Evolutionary conservation across 1,140 invertebrate genomes (phyloP).

Genomic region (Cydia fagiglandana): DNA sequence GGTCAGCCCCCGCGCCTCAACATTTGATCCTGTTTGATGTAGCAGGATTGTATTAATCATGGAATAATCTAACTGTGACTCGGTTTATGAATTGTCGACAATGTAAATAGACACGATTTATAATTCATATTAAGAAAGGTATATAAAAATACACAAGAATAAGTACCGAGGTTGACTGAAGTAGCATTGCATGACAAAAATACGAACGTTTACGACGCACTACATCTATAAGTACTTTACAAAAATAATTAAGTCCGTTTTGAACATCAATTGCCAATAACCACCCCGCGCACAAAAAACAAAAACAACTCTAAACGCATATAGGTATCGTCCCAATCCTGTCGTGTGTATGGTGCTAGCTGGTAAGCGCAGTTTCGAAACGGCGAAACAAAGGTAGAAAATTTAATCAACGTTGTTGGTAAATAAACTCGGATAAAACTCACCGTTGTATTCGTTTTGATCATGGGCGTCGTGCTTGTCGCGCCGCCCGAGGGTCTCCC

Average conservation of each 20-base stretch:
- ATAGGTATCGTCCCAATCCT: no score
- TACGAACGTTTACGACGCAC: no score
- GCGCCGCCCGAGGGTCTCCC: constrained; percentile 65
- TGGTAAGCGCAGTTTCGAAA: neutral
- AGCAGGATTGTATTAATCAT: neutral
- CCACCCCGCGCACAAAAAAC: no score
- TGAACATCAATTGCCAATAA: no score
- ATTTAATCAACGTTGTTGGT: neutral
- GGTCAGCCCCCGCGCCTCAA: constrained; percentile 39
- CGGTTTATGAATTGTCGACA: neutral
- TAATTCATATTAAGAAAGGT: no score
- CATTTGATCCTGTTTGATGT: neutral
- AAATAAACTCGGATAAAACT: constrained; percentile 36
- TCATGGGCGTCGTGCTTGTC: constrained; percentile 61
- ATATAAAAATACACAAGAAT: neutral
- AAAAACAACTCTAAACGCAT: no score
- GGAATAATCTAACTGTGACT: neutral
- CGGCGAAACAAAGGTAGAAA: neutral
- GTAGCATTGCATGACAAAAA: no score
- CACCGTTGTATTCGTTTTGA: constrained; percentile 71
- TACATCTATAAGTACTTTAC: no score
- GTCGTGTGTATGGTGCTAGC: no score
- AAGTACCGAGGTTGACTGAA: no score
- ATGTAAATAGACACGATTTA: neutral
- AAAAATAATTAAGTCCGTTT: no score